Base-by-base conservation (phyloP, 1,140 invertebrate species). In the Anoplolepis gracilipes region DNA sequence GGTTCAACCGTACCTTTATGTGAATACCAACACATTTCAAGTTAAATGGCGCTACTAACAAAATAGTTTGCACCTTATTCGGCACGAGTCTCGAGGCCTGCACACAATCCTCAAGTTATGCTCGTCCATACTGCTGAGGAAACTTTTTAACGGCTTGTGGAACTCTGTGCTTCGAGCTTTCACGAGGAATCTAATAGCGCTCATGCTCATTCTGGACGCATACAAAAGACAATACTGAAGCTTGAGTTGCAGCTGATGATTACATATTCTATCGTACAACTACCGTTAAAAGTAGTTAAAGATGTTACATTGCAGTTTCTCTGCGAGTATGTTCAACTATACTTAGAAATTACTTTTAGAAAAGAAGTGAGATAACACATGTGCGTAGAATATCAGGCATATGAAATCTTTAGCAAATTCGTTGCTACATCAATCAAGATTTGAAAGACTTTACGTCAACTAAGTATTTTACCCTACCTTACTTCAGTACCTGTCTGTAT, bases 51-150 rank as follows among this genome's bases (percentile, higher is more conserved):
- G 59, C 69, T 36, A 42, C 53, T 70, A 49, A 84, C 77, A 70
- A 90, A 84, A 90, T 86, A 88, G 86, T 88, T 90, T 33, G 53
- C 85, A 59, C 84, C 86, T 90, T 86, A 88, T 90, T 86, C 85
- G 62, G 55, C 77, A 62, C n/a, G 61, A 76, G 78, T 81, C 49
- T 75, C 73, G 86, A 70, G 73, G 67, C 72, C 55, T 76, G 25
- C 30, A 46, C 55, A 81, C 55, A 81, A 59, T 72, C 64, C 25
- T 67, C 67, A 59, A 87, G 85, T 90, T 89, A 87, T 89, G 78
- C 75, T 76, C 59, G 49, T 61, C 75, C 67, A 62, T 87, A 76
- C 64, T 77, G 78, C 46, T 30, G 78, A 13, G 39, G 25, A 55
- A 87, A 89, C 77, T 90, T 89, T 88, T 77, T 76, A 90, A 90